Conservation (phyloP, 2,888 invertebrate species). For the Meganola albula region DNA sequence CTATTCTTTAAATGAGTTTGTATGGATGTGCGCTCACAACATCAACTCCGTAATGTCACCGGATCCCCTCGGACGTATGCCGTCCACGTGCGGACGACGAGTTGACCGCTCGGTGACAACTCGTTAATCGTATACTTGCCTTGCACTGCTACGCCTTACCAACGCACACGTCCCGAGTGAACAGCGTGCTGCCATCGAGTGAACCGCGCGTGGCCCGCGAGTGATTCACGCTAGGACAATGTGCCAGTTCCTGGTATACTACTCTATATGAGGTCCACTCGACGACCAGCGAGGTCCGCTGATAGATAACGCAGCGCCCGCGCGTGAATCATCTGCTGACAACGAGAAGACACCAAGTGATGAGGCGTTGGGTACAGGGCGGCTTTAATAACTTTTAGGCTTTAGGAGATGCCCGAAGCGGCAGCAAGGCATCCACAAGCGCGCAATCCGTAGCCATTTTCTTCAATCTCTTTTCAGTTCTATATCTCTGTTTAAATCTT, state of each 20-base stretch:
- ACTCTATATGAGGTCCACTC: too few relatives aligned
- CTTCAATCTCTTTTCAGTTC: too few relatives aligned
- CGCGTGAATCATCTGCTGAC: not conserved
- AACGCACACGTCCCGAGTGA: not conserved
- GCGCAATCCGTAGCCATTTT: too few relatives aligned
- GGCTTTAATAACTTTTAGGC: too few relatives aligned
- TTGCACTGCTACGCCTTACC: not conserved
- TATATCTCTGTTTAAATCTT: too few relatives aligned
- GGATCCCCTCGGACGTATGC: not conserved
- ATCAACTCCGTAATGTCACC: not conserved
- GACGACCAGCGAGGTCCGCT: too few relatives aligned
- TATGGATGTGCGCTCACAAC: not conserved
- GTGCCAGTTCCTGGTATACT: too few relatives aligned
- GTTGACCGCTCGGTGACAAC: not conserved
- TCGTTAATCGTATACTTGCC: too few relatives aligned
- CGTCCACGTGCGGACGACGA: not conserved
- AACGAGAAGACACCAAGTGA: not conserved
- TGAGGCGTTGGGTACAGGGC: too few relatives aligned
- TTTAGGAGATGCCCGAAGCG: too few relatives aligned
- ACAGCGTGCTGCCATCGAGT: not conserved
- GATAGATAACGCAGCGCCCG: not conserved
- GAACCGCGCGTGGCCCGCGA: not conserved
- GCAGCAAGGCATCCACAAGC: too few relatives aligned
- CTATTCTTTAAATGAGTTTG: not conserved
- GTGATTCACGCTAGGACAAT: too few relatives aligned